A percentile compares a stretch with the other conserved stretches of the same genome.
These are phyloP conservation scores for Anolis apletophallus DNA, from an alignment of 2,797 vertebrate species.

Conservation along the genomic window DNA sequence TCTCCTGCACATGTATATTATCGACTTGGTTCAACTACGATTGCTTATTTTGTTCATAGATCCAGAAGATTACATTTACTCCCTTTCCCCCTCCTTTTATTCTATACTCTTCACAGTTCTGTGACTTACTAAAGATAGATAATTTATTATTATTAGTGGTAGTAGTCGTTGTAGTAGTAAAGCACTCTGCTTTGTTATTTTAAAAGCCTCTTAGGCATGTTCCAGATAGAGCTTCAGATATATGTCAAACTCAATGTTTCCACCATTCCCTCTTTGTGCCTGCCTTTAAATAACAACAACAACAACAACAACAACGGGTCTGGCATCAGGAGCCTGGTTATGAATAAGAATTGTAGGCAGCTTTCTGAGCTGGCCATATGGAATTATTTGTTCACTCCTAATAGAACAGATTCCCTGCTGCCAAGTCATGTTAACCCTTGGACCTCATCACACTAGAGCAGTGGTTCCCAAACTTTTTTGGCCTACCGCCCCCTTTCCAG, in stretches of 20 bases:
- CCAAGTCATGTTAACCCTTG: neutral
- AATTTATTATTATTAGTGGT: slow-evolving; percentile 7
- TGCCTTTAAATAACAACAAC: neutral
- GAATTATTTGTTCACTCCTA: neutral
- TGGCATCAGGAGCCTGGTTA: neutral
- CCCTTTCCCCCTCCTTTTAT: rapidly evolving
- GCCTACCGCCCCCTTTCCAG: too few relatives aligned
- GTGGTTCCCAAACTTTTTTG: too few relatives aligned
- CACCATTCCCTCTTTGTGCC: slow-evolving; percentile 3
- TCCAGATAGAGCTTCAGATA: slow-evolving; percentile 23
- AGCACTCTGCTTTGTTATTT: neutral
- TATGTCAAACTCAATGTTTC: slow-evolving; percentile 2
- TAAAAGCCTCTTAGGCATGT: neutral
- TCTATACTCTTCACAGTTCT: neutral
- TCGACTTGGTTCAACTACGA: slow-evolving; percentile 6
- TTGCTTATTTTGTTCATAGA: slow-evolving; percentile 25
- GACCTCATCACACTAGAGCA: too few relatives aligned
- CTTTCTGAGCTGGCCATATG: neutral
- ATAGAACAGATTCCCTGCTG: too few relatives aligned
- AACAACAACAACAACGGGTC: too few relatives aligned
- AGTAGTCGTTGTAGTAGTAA: neutral
- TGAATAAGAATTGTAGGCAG: neutral
- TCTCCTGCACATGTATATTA: slow-evolving; percentile 41
- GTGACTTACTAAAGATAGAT: slow-evolving; percentile 22
- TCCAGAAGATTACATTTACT: neutral